Evolutionary conservation across 2,888 invertebrate genomes (phyloP).

Genomic region (Nemotelus pantherinus): DNA sequence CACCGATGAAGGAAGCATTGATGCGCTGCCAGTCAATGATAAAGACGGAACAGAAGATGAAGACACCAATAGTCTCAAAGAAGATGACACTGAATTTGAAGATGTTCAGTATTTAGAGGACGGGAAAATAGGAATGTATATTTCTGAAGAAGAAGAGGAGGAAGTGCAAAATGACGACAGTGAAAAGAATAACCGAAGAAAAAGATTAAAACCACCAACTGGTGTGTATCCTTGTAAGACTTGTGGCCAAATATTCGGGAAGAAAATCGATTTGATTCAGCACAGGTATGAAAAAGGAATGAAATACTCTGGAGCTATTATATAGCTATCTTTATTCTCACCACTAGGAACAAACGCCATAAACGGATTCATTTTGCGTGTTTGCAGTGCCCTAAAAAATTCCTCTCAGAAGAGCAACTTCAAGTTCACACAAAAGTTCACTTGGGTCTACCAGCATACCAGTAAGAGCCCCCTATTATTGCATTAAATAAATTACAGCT

Average conservation of each 20-base stretch:
- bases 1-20: background rate
- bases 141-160: background rate
- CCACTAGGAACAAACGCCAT: slow-evolving; percentile 50
- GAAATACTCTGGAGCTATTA: background rate
- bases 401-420: slow-evolving; percentile 52
- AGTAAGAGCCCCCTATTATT: slow-evolving; percentile 44
- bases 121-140: background rate
- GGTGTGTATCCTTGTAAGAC: slow-evolving; percentile 29
- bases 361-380: slow-evolving; percentile 51
- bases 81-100: slow-evolving; percentile 37
- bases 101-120: slow-evolving; percentile 49
- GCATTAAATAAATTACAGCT: background rate
- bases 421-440: slow-evolving; percentile 55
- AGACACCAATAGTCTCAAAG: background rate
- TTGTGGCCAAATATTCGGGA: slow-evolving; percentile 43
- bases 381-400: slow-evolving; percentile 51
- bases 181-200: too few relatives aligned
- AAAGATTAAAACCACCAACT: background rate
- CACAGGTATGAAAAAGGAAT: slow-evolving; percentile 46
- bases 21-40: background rate
- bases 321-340: background rate
- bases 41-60: background rate
- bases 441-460: slow-evolving; percentile 53
- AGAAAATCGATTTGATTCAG: slow-evolving; percentile 41
- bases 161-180: background rate